A percentile compares a stretch with the other conserved stretches of the same genome.
These are phyloP conservation scores for Uromys caudimaculatus DNA, from an alignment of 2,797 vertebrate genomes.

Conservation along the genomic window DNA sequence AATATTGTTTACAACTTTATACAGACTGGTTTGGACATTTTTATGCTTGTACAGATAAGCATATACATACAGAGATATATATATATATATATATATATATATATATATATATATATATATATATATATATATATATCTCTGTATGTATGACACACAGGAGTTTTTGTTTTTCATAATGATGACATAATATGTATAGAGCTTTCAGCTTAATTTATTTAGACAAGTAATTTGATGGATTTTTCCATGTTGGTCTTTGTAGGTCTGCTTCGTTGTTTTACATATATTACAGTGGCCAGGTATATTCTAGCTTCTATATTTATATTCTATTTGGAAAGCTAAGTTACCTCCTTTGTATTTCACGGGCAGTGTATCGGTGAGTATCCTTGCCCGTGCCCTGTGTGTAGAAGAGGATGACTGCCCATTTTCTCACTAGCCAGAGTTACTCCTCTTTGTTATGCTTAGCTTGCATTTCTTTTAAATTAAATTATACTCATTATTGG, in stretches of 20 bases:
- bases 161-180: not conserved
- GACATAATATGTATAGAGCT: not conserved
- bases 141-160: not conserved
- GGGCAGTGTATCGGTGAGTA: not conserved
- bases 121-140: not conserved
- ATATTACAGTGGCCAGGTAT: slow-evolving; percentile 25
- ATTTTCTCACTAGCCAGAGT: not conserved
- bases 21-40: slow-evolving; percentile 32
- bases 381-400: not conserved
- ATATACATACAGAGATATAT: too few relatives aligned
- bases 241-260: not conserved
- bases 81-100: too few relatives aligned
- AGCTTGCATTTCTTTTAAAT: not conserved
- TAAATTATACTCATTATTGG: not conserved
- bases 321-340: slow-evolving; percentile 49
- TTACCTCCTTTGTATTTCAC: slow-evolving; percentile 18
- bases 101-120: too few relatives aligned
- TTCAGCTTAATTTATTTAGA: not conserved
- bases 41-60: not conserved
- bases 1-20: slow-evolving; percentile 11
- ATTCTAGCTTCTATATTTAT: slow-evolving; percentile 29
- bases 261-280: slow-evolving; percentile 25
- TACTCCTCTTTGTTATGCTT: slow-evolving; percentile 2
- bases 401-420: not conserved
- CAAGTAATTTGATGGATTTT: not conserved